Conservation (phyloP, 2,888 invertebrate genomes). For the Apotomis turbidana region DNA sequence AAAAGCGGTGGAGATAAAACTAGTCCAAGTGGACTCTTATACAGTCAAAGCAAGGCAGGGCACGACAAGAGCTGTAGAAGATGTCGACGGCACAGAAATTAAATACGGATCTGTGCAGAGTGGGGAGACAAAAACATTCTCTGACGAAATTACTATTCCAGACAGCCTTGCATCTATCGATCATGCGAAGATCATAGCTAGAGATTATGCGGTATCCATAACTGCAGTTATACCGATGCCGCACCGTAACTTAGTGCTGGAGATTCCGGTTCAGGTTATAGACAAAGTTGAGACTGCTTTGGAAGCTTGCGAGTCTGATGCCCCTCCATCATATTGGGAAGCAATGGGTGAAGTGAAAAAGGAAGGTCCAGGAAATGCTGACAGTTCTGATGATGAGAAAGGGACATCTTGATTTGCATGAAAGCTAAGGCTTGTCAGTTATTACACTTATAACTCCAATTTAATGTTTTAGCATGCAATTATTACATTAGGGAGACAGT, state of each 20-base stretch:
- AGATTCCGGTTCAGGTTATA: constrained; percentile 29
- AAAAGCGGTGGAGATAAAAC: constrained; percentile 28
- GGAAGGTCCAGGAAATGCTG: neutral
- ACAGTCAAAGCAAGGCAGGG: neutral
- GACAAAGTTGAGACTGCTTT: constrained; percentile 5
- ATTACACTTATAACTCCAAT: neutral
- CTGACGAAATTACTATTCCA: constrained; percentile 22
- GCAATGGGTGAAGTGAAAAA: constrained; percentile 29
- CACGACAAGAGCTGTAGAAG: neutral
- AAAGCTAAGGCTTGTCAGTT: neutral
- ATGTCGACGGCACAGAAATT: constrained; percentile 21
- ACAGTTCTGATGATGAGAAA: constrained; percentile 24
- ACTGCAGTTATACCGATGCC: constrained; percentile 22
- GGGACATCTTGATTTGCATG: constrained; percentile 6
- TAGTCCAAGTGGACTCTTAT: constrained; percentile 26
- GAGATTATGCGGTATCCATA: constrained; percentile 29
- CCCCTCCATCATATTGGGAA: constrained; percentile 34
- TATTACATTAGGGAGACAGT: neutral
- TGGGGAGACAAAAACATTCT: constrained; percentile 20
- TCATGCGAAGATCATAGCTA: constrained; percentile 21
- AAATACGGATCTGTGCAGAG: constrained; percentile 24
- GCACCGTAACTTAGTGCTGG: constrained; percentile 23
- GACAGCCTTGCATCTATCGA: constrained; percentile 16
- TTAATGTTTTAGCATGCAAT: neutral
- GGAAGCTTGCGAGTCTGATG: constrained; percentile 9